phyloP scores from a whole-genome alignment of 2,113 vertebrate species.

The Onychostruthus taczanowskii region DNA sequence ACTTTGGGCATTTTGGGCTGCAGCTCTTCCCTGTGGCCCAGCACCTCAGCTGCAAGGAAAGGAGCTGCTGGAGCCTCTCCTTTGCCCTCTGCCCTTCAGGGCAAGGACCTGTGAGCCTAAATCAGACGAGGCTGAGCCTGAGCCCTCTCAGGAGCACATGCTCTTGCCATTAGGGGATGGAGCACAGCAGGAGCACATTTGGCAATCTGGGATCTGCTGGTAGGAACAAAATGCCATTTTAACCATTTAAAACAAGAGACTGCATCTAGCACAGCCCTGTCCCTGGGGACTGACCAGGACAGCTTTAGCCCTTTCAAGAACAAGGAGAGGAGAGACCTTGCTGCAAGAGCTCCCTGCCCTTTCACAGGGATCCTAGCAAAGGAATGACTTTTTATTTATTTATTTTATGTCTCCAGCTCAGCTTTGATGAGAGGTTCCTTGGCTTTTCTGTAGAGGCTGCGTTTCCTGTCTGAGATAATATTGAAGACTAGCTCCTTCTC shows the following conservation, averaged over 20 bases:
- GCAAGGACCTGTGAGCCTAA: not conserved
- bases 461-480: constrained; percentile 37
- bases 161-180: not conserved
- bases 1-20: not conserved
- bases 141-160: not conserved
- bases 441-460: not conserved
- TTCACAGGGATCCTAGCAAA: constrained; percentile 1
- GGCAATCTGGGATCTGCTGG: not conserved
- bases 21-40: not conserved
- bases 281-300: not conserved
- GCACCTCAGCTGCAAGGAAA: not conserved
- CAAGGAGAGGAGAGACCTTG: not conserved
- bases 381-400: constrained; percentile 28
- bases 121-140: not conserved
- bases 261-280: not conserved
- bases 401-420: constrained; percentile 14
- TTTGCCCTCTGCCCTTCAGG: not conserved
- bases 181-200: not conserved
- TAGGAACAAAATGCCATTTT: constrained; percentile 9
- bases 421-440: constrained; percentile 39
- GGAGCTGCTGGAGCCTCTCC: not conserved
- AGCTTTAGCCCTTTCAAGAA: constrained; percentile 9
- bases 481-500: not conserved
- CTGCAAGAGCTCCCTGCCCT: constrained; percentile 14
- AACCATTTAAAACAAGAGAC: not conserved